Percentiles rank a stretch among this genome's conserved stretches.
phyloP scores from a whole-genome alignment of 2,113 vertebrate species.

The Esox niger region DNA sequence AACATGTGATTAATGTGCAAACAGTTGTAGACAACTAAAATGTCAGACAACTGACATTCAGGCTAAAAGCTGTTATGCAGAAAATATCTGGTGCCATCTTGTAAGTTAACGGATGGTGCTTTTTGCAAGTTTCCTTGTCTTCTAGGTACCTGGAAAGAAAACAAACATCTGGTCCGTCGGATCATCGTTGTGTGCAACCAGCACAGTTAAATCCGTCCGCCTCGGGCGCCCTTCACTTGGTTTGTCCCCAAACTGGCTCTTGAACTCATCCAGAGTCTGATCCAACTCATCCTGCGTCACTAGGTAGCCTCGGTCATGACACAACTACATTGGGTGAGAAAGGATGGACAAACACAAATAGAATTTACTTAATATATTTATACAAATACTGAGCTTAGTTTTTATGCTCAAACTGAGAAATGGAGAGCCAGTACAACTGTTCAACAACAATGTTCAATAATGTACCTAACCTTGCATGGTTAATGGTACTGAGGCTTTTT shows the following conservation, averaged over 20 bases:
- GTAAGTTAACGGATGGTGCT: background rate
- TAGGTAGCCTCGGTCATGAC: slow-evolving; percentile 92
- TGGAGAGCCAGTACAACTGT: too few species aligned
- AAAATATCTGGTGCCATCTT: too few species aligned
- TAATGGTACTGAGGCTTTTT: too few species aligned
- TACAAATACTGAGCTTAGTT: too few species aligned
- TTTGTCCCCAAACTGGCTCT: slow-evolving; percentile 93
- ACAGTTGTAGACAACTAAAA: background rate
- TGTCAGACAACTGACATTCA: too few species aligned
- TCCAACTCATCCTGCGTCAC: slow-evolving; percentile 98
- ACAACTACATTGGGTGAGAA: slow-evolving; percentile 62
- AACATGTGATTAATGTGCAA: slow-evolving; percentile 34
- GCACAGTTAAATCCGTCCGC: slow-evolving; percentile 89
- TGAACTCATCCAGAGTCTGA: slow-evolving; percentile 95
- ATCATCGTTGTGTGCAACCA: slow-evolving; percentile 97
- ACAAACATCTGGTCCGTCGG: slow-evolving; percentile 97
- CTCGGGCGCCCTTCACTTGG: slow-evolving; percentile 91
- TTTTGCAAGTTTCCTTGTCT: background rate
- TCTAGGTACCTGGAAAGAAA: slow-evolving; percentile 88
- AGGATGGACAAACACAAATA: too few species aligned
- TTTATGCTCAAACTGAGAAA: too few species aligned
- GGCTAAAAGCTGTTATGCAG: too few species aligned
- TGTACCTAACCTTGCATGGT: too few species aligned
- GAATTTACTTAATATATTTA: too few species aligned
- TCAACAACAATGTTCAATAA: too few species aligned